These are phyloP conservation scores for Fabriciana adippe DNA, from an alignment of 2,888 invertebrate species.

Conservation along the genomic window DNA sequence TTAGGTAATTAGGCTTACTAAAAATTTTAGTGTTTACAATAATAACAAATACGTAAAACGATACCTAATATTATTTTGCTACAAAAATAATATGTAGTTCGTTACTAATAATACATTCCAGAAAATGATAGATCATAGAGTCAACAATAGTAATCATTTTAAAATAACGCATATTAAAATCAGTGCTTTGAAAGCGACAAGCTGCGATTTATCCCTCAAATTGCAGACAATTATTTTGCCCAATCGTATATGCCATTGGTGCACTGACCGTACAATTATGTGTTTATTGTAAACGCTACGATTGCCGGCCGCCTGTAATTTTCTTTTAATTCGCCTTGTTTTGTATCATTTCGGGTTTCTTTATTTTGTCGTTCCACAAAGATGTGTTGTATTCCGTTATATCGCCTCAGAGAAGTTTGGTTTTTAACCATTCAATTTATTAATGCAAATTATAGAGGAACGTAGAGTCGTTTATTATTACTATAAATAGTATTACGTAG, in stretches of 20 bases:
- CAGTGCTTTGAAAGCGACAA: slow-evolving; percentile 48
- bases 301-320: slow-evolving; percentile 79
- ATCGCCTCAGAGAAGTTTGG: slow-evolving; percentile 27
- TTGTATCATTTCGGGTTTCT: slow-evolving; percentile 79
- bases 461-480: background rate
- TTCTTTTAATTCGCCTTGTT: slow-evolving; percentile 80
- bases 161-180: slow-evolving; percentile 40
- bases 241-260: slow-evolving; percentile 76
- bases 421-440: slow-evolving; percentile 20
- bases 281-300: slow-evolving; percentile 83
- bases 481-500: background rate
- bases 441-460: slow-evolving; percentile 10
- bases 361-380: slow-evolving; percentile 65
- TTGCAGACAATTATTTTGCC: slow-evolving; percentile 67
- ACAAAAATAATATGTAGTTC: background rate
- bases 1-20: background rate
- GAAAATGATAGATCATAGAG: slow-evolving; percentile 13
- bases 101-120: background rate
- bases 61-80: no score
- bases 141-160: slow-evolving; percentile 35
- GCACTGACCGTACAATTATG: slow-evolving; percentile 80
- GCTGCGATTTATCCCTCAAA: slow-evolving; percentile 61
- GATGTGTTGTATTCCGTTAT: slow-evolving; percentile 58
- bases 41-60: no score
- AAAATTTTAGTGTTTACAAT: background rate